phyloP scores from a whole-genome alignment of 2,888 invertebrate species.

The Dynastes tityus region DNA sequence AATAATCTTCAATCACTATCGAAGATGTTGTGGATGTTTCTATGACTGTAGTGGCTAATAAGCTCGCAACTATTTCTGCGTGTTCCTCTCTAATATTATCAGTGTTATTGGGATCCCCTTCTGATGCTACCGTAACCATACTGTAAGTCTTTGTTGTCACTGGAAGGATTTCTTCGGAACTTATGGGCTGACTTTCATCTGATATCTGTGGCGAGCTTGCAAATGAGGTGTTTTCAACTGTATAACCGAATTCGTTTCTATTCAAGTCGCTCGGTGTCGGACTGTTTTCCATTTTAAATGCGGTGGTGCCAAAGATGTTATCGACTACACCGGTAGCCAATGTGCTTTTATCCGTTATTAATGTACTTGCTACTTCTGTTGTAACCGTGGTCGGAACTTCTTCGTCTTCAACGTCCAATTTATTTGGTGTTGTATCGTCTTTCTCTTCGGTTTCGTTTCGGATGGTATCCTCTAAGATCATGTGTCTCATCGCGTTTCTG shows the following conservation, averaged over 20 bases:
- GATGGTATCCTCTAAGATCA: conserved; percentile 50
- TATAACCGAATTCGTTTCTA: conserved; percentile 51
- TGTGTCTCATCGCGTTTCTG: conserved; percentile 60
- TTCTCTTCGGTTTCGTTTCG: conserved; percentile 28
- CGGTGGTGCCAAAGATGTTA: conserved; percentile 49
- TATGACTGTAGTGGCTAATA: not conserved
- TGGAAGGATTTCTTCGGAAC: conserved; percentile 50
- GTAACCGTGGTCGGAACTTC: conserved; percentile 44
- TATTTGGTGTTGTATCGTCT: conserved; percentile 26
- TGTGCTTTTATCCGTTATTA: conserved; percentile 43
- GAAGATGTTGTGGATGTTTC: not conserved
- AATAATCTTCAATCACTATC: conserved; percentile 13
- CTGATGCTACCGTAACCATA: not conserved
- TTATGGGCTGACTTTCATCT: conserved; percentile 55
- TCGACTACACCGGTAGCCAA: conserved; percentile 28
- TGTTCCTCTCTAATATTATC: not conserved
- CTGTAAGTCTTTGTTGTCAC: conserved; percentile 14
- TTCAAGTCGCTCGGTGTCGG: conserved; percentile 50
- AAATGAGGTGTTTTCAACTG: conserved; percentile 53
- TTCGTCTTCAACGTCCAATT: conserved; percentile 36
- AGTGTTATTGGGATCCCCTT: not conserved
- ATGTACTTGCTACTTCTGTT: conserved; percentile 41
- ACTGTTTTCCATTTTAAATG: conserved; percentile 55
- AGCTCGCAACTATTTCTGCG: not conserved
- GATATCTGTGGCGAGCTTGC: conserved; percentile 54